A percentile compares a stretch with the other conserved stretches of the same genome.
phyloP scores from a whole-genome alignment of 2,797 vertebrate genomes.

The Notamacropus eugenii region DNA sequence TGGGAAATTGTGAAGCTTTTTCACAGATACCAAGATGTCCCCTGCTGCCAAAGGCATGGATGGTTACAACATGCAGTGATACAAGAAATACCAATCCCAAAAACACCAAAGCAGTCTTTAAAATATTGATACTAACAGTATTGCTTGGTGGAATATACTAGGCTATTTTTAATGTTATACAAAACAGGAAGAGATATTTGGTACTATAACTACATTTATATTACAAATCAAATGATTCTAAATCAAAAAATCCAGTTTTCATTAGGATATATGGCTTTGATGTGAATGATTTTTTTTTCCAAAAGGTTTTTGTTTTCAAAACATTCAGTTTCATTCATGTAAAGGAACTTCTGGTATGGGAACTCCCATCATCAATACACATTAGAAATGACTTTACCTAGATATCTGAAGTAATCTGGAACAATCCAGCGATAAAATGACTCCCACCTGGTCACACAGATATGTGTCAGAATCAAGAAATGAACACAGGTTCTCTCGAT shows the following conservation, averaged over 20 bases:
- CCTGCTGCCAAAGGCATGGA: background rate
- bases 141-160: background rate
- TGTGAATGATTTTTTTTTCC: background rate
- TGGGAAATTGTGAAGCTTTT: background rate
- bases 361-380: background rate
- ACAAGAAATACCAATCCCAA: background rate
- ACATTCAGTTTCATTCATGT: background rate
- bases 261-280: background rate
- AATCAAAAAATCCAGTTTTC: slow-evolving; percentile 6
- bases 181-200: background rate
- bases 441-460: background rate
- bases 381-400: background rate
- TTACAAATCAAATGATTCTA: slow-evolving; percentile 21
- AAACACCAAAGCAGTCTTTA: background rate
- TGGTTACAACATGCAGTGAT: background rate
- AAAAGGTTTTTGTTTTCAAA: background rate
- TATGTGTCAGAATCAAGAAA: background rate
- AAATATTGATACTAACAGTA: background rate
- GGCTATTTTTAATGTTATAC: background rate
- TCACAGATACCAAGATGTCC: background rate
- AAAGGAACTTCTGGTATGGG: background rate
- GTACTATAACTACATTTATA: background rate
- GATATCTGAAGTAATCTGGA: background rate
- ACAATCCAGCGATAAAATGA: background rate
- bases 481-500: background rate